phyloP scores from a whole-genome alignment of 2,113 vertebrate species.

The Phaethornis superciliosus region DNA sequence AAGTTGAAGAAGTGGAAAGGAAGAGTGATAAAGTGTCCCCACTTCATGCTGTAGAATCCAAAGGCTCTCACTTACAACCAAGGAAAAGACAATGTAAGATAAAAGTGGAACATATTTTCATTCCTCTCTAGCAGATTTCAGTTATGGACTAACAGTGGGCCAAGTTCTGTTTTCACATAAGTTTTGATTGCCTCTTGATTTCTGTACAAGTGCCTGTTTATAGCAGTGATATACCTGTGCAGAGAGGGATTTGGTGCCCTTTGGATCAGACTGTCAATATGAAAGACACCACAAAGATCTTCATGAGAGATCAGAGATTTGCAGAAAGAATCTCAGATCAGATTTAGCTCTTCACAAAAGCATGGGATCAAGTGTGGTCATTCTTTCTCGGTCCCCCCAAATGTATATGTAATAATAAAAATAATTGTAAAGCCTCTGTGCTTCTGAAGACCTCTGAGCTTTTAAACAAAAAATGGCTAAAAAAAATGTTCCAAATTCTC shows the following conservation, averaged over 20 bases:
- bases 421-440: not conserved
- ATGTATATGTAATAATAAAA: not conserved
- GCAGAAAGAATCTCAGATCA: not conserved
- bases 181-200: conserved; percentile 37
- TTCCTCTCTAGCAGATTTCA: not conserved
- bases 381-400: not conserved
- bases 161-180: not conserved
- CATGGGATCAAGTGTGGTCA: not conserved
- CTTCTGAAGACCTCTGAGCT: not conserved
- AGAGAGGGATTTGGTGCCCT: not conserved
- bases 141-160: not conserved
- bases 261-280: not conserved
- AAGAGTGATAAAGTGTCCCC: not conserved
- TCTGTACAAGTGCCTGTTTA: not conserved
- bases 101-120: not conserved
- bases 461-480: not conserved
- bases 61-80: not conserved
- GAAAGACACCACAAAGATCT: not conserved
- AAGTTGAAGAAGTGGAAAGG: not conserved
- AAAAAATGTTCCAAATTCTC: not conserved
- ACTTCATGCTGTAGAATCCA: not conserved
- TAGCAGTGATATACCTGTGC: not conserved
- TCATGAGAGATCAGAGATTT: not conserved
- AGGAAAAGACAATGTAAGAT: not conserved
- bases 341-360: not conserved